Evolutionary conservation across 1,140 invertebrate species (phyloP).

Genomic region (Drosophila subpulchrella): DNA sequence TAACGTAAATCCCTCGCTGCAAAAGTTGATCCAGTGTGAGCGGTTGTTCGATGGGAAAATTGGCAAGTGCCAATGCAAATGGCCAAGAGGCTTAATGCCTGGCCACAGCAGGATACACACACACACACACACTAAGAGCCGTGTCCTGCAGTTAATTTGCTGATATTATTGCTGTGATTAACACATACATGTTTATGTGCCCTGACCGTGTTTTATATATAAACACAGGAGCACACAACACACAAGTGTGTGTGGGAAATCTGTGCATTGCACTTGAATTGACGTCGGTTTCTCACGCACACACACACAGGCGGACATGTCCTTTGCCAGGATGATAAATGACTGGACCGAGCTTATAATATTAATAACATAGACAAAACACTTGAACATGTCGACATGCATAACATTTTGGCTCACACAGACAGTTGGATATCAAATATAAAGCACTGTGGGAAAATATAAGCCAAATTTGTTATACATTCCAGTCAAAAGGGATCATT

Average conservation of each 20-base stretch:
- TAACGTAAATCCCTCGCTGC: conserved; percentile 37
- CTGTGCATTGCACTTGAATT: conserved; percentile 58
- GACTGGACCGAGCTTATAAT: conserved; percentile 75
- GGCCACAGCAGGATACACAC: conserved; percentile 37
- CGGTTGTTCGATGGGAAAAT: conserved; percentile 46
- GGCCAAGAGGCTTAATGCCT: conserved; percentile 45
- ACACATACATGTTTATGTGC: conserved; percentile 79
- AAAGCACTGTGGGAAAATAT: not conserved
- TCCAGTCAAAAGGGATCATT: no score
- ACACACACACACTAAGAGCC: conserved; percentile 12
- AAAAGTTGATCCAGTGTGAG: conserved; percentile 8
- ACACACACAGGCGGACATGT: conserved; percentile 23
- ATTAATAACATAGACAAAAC: conserved; percentile 82
- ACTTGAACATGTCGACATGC: conserved; percentile 80
- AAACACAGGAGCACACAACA: conserved; percentile 47
- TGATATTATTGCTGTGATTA: conserved; percentile 82
- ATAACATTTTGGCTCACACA: conserved; percentile 66
- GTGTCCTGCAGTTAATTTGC: conserved; percentile 75
- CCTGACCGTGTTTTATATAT: conserved; percentile 66
- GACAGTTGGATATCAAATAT: conserved; percentile 18
- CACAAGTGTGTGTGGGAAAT: conserved; percentile 40
- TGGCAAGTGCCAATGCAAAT: conserved; percentile 61
- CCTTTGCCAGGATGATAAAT: conserved; percentile 75
- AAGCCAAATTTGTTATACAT: not conserved
- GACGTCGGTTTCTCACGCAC: conserved; percentile 32